A percentile compares a stretch with the other conserved stretches of the same genome.
Evolutionary conservation across 1,140 invertebrate genomes (phyloP).

Genomic region (Pteromalus puparum): DNA sequence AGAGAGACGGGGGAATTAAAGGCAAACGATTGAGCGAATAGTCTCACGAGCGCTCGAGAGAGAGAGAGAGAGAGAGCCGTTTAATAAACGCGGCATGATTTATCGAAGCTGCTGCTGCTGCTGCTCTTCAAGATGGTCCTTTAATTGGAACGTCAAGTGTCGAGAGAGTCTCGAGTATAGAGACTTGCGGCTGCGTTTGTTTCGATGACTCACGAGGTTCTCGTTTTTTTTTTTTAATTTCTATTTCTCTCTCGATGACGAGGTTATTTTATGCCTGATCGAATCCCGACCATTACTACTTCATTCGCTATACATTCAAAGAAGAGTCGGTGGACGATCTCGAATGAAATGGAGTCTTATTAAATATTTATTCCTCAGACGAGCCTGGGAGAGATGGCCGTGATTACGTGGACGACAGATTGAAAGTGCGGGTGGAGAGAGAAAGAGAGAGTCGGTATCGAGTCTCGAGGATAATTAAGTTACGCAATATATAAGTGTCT

Average conservation of each 20-base stretch:
- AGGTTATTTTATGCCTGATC: slow-evolving; percentile 9
- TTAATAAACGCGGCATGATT: slow-evolving; percentile 65
- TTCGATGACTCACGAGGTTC: neutral
- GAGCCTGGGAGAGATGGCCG: neutral
- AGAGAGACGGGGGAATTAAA: neutral
- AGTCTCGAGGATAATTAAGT: slow-evolving; percentile 31
- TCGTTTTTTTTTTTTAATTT: neutral
- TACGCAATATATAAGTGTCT: slow-evolving; percentile 16
- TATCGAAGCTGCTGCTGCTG: slow-evolving; percentile 53
- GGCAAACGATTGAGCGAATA: slow-evolving; percentile 63
- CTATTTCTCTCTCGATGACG: no score
- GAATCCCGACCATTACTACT: neutral
- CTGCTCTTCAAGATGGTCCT: neutral
- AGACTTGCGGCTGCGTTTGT: neutral
- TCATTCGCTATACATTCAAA: no score
- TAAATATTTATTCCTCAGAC: slow-evolving; percentile 54
- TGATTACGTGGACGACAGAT: slow-evolving; percentile 39
- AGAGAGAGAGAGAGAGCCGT: slow-evolving; percentile 51
- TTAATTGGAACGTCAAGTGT: slow-evolving; percentile 51
- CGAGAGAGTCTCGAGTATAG: neutral
- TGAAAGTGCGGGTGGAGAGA: neutral
- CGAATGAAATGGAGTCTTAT: slow-evolving; percentile 25
- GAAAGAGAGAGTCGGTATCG: neutral
- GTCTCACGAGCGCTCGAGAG: slow-evolving; percentile 55
- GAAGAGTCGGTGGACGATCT: no score